Evolutionary conservation across 2,888 invertebrate genomes (phyloP), one percentile per base, ranked within the genome.

Genomic region (Eucriotettix oculatus): DNA sequence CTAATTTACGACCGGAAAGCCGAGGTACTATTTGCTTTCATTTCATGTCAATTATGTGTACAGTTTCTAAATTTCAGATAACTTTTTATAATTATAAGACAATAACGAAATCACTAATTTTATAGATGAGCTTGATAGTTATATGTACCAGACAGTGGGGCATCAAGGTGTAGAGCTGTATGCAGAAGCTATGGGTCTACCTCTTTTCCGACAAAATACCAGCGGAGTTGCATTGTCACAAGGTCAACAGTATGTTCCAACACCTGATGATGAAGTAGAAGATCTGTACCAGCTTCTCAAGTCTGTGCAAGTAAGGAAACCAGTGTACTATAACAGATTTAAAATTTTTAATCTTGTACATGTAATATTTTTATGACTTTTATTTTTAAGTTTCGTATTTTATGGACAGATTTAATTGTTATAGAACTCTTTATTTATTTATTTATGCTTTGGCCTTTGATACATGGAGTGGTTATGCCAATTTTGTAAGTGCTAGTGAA

Each of bases 141-240:
- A 91, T 72, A 99, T 99, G 99, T 99, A 97, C 73, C 99, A 99
- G 79, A 96, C 96, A 58, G 98, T 99, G 60, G 99, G 98, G 1
- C 92, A 95, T 72, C 91, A 96, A 78, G 94, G 92, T 16, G 87
- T 99, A 65, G 86, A 87, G 65, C 78, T 89, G 66, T 90, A 96
- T 72, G 91, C 95, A 41, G 87, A 93, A 73, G 97, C 99, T 1
- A 90, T 97, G 86, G 90, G 82, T 5, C 74, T 99, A 61, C 98
- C 98, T 0, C 75, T 99, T 57, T 98, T 87, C 74, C 80, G 92
- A 63, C 83, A 86, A 67, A 79, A 81, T 63, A 98, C 97, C 60
- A 79, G 82, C 66, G 98, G 99, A 52, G 80, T 82, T 65, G 89
- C 95, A n/a, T 76, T 86, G 58, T 83, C 87, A 73, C 83, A 83